phyloP scores from a whole-genome alignment of 1,140 invertebrate species.

The Planococcus citri region DNA sequence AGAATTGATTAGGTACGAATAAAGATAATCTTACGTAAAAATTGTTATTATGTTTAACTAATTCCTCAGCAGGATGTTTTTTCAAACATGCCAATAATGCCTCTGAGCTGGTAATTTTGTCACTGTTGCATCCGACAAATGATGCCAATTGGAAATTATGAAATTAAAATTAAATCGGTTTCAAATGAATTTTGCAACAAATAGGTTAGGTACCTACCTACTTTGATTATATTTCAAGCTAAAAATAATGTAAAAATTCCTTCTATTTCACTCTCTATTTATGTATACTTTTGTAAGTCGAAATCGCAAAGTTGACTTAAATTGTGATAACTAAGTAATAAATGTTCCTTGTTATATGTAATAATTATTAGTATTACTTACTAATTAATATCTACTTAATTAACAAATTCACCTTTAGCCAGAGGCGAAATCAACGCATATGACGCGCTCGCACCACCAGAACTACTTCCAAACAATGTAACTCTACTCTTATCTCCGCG shows the following conservation, averaged over 20 bases:
- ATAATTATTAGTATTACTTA: no score
- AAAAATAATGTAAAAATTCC: no score
- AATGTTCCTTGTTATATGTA: no score
- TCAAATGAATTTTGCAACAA: no score
- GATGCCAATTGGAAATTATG: background rate
- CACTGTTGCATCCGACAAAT: background rate
- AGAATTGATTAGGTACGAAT: background rate
- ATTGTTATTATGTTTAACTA: background rate
- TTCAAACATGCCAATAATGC: background rate
- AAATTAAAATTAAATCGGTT: no score
- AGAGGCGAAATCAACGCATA: slow-evolving; percentile 19
- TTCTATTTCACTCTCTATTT: no score
- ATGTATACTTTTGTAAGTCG: no score
- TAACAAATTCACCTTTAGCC: slow-evolving; percentile 19
- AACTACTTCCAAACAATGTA: slow-evolving; percentile 42
- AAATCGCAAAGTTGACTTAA: no score
- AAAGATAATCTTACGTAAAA: background rate
- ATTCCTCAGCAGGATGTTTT: background rate
- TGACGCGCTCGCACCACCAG: slow-evolving; percentile 39
- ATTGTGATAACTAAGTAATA: no score
- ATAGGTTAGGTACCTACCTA: no score
- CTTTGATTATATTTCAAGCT: no score
- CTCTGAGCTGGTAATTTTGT: background rate
- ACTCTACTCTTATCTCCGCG: slow-evolving; percentile 39
- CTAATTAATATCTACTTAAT: no score